Evolutionary conservation across 2,113 vertebrate species (phyloP).

Genomic region (Lophura nycthemera): DNA sequence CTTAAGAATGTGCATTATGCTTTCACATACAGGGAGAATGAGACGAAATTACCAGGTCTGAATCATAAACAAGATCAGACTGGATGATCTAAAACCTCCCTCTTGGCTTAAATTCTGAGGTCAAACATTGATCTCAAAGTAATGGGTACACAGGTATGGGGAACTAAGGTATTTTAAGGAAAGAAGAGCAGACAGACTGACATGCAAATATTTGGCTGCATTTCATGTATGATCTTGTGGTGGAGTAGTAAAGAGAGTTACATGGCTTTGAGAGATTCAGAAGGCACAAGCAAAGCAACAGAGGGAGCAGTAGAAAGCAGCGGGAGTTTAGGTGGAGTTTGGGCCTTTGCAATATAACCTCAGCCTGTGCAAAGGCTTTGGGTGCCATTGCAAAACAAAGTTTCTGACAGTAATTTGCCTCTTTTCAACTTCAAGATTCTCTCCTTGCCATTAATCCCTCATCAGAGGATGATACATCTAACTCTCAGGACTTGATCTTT

Average conservation of each 20-base stretch:
- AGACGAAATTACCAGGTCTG: conserved; percentile 26
- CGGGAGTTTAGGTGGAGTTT: background rate
- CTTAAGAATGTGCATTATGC: background rate
- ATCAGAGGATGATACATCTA: background rate
- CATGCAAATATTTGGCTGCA: background rate
- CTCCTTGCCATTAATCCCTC: background rate
- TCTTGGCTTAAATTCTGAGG: conserved; percentile 7
- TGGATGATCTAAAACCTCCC: background rate
- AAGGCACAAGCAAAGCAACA: background rate
- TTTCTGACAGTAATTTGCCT: background rate
- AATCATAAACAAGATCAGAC: background rate
- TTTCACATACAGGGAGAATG: background rate
- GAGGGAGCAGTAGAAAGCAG: background rate
- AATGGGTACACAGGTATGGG: background rate
- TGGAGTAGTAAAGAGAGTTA: background rate
- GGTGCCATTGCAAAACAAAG: background rate
- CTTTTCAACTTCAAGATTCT: background rate
- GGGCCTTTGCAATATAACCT: background rate
- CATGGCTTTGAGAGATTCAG: background rate
- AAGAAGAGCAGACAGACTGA: background rate
- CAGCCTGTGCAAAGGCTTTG: background rate
- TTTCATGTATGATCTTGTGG: background rate
- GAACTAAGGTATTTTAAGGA: background rate
- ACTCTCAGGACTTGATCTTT: background rate
- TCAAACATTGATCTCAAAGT: background rate